Evolutionary conservation across 2,888 invertebrate species (phyloP).

Genomic region (Callyntrura sp.): DNA sequence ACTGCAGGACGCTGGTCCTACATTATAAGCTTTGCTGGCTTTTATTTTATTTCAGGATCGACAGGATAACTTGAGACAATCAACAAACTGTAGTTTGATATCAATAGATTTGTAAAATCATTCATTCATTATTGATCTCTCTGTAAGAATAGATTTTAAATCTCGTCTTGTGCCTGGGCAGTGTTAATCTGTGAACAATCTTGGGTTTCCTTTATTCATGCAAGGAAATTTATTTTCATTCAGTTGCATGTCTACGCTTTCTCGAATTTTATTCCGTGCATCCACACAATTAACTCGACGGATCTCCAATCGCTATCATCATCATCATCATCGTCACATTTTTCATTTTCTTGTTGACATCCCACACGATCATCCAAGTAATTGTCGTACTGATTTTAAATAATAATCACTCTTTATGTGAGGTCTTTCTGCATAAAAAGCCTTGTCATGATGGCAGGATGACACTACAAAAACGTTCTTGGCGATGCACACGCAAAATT

Average conservation of each 20-base stretch:
- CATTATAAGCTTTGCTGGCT: too few relatives aligned
- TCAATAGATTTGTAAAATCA: too few relatives aligned
- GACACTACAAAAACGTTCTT: slow-evolving; percentile 11
- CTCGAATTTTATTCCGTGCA: slow-evolving; percentile 12
- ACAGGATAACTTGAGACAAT: too few relatives aligned
- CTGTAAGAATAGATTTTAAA: neutral
- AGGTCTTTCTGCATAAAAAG: slow-evolving; percentile 33
- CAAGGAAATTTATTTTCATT: neutral
- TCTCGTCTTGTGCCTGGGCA: neutral
- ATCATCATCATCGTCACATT: slow-evolving; percentile 25
- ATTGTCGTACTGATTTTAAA: slow-evolving; percentile 11
- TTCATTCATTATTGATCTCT: too few relatives aligned
- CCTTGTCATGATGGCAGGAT: slow-evolving; percentile 21
- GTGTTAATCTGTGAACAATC: too few relatives aligned
- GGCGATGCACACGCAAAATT: neutral
- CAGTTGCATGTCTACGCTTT: neutral
- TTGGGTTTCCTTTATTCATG: neutral
- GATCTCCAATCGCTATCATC: slow-evolving; percentile 28
- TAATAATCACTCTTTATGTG: slow-evolving; percentile 16
- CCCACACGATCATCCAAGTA: neutral
- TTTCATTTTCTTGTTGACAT: neutral
- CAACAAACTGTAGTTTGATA: too few relatives aligned
- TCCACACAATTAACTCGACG: slow-evolving; percentile 30
- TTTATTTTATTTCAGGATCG: too few relatives aligned
- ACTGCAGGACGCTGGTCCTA: too few relatives aligned